Conservation (phyloP, 2,113 vertebrate genomes). For the Chascanopsetta lugubris region DNA sequence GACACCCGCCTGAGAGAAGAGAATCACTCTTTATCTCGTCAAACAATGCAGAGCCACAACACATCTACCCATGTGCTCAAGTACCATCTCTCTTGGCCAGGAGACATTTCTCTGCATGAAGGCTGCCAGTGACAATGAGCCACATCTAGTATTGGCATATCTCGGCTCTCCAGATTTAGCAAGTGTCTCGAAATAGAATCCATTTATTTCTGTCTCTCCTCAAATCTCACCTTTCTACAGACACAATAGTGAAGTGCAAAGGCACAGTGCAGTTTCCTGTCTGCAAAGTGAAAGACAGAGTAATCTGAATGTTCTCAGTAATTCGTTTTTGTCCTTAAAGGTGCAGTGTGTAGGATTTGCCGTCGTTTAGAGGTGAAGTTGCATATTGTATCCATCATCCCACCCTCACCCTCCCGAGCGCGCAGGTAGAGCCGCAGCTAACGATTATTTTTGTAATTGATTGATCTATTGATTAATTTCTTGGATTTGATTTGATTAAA, state of each 20-base stretch:
- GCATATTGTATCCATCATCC: too few relatives aligned
- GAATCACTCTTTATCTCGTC: constrained; percentile 31
- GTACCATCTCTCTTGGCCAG: constrained; percentile 18
- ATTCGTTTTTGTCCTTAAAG: too few relatives aligned
- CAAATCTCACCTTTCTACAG: constrained; percentile 13
- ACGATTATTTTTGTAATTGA: too few relatives aligned
- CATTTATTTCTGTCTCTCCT: constrained; percentile 58
- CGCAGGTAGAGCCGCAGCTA: too few relatives aligned
- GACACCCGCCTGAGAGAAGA: constrained; percentile 5
- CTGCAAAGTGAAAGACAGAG: constrained; percentile 2
- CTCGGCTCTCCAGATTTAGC: constrained; percentile 53
- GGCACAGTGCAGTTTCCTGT: not conserved
- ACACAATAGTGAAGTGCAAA: constrained; percentile 7
- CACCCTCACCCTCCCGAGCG: too few relatives aligned
- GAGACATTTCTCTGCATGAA: constrained; percentile 23
- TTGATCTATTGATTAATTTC: too few relatives aligned
- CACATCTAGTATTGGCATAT: constrained; percentile 48
- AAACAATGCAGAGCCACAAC: constrained; percentile 17
- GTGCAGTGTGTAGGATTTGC: constrained; percentile 1
- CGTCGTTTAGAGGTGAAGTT: too few relatives aligned
- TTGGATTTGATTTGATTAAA: too few relatives aligned
- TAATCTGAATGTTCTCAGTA: not conserved
- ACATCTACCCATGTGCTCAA: constrained; percentile 18
- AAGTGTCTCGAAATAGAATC: constrained; percentile 55
- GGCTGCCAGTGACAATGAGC: constrained; percentile 13